Conservation (phyloP, 2,113 vertebrate genomes). For the Antechinus flavipes region DNA sequence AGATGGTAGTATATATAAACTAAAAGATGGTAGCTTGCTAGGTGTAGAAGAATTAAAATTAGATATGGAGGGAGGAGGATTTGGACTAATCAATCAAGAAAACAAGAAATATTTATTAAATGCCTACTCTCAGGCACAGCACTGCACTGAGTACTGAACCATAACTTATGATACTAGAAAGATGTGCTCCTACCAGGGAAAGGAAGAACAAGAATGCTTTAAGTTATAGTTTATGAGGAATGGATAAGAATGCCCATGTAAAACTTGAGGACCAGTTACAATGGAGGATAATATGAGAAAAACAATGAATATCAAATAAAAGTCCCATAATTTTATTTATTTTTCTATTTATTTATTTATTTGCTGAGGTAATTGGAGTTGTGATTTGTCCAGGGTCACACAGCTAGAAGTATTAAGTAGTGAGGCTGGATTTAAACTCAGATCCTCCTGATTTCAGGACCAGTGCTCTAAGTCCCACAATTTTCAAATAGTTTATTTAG, state of each 20-base stretch:
- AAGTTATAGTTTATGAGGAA: neutral
- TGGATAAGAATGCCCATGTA: neutral
- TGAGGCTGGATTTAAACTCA: too few species aligned
- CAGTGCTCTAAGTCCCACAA: neutral
- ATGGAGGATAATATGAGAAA: neutral
- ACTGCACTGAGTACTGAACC: neutral
- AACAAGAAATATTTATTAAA: neutral
- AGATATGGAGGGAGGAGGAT: too few species aligned
- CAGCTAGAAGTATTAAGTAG: too few species aligned
- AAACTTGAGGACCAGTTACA: neutral
- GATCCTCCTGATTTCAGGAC: too few species aligned
- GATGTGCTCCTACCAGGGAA: neutral
- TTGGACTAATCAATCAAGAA: neutral
- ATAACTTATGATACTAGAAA: neutral
- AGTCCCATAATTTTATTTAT: neutral
- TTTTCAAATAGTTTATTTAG: neutral
- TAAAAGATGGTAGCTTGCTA: neutral
- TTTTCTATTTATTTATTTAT: too few species aligned
- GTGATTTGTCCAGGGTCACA: too few species aligned
- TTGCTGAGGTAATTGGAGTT: too few species aligned
- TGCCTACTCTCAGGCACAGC: neutral
- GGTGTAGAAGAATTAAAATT: neutral
- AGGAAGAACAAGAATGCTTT: neutral
- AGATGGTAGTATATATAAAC: neutral
- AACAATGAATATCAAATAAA: neutral